Percentiles rank a stretch among this genome's conserved stretches.
Evolutionary conservation across 2,113 vertebrate species (phyloP).

Genomic region (Catharus bicknelli): DNA sequence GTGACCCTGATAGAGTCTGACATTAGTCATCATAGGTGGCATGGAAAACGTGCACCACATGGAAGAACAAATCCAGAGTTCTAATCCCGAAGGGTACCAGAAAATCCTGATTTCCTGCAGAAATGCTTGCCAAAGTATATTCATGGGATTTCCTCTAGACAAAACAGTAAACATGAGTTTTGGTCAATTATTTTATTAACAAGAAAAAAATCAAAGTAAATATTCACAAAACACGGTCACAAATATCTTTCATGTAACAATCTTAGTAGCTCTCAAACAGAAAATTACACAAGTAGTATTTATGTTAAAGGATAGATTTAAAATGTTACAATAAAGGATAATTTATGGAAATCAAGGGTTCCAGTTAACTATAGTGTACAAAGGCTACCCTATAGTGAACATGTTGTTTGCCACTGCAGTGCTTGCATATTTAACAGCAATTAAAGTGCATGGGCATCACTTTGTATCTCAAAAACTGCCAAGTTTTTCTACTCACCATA

Average conservation of each 20-base stretch:
- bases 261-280: neutral
- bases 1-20: slow-evolving; percentile 27
- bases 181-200: neutral
- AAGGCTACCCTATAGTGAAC: neutral
- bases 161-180: neutral
- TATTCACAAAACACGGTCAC: neutral
- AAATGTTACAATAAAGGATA: neutral
- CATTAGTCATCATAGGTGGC: slow-evolving; percentile 44
- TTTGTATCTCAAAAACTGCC: neutral
- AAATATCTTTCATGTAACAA: neutral
- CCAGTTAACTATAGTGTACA: neutral
- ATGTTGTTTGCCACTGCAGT: neutral
- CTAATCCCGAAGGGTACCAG: neutral
- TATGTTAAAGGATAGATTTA: neutral
- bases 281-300: neutral
- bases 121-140: neutral
- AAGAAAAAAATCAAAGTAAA: neutral
- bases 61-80: slow-evolving; percentile 34
- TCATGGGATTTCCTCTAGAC: neutral
- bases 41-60: slow-evolving; percentile 35
- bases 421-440: neutral
- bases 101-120: slow-evolving; percentile 18
- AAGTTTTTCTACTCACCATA: neutral
- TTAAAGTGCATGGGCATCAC: neutral
- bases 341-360: neutral